phyloP scores from a whole-genome alignment of 2,888 invertebrate species.

The Atrina japonica region DNA sequence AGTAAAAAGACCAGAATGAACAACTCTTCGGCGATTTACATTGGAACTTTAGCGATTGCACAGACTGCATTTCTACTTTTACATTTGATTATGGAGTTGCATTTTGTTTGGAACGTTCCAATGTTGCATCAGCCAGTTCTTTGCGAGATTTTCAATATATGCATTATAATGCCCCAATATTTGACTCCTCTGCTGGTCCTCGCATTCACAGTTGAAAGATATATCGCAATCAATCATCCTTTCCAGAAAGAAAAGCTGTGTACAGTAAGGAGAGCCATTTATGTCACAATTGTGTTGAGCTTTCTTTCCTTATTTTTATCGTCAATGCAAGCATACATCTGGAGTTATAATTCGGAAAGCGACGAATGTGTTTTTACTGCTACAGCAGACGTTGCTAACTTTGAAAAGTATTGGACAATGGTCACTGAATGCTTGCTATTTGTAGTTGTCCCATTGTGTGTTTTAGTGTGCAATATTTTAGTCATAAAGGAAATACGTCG shows the following conservation, averaged over 20 bases:
- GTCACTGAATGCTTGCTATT: constrained; percentile 75
- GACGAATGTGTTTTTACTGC: too few species aligned
- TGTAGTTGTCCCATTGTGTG: constrained; percentile 74
- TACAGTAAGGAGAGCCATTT: constrained; percentile 72
- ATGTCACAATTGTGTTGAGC: constrained; percentile 64
- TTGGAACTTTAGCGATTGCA: constrained; percentile 76
- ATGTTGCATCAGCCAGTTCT: constrained; percentile 65
- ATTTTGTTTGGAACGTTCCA: constrained; percentile 75
- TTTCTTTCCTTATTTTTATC: constrained; percentile 63
- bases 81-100: constrained; percentile 76
- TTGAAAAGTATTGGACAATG: constrained; percentile 76
- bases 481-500: constrained; percentile 77
- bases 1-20: constrained; percentile 73
- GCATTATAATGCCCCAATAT: constrained; percentile 75
- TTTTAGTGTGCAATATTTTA: constrained; percentile 77
- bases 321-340: constrained; percentile 75
- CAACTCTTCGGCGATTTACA: constrained; percentile 79
- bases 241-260: constrained; percentile 76
- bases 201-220: constrained; percentile 79
- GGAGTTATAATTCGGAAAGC: constrained; percentile 70
- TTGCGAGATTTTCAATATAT: constrained; percentile 75
- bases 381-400: constrained; percentile 50
- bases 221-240: too few species aligned
- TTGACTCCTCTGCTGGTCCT: constrained; percentile 77
- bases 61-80: constrained; percentile 75